phyloP scores from a whole-genome alignment of 2,797 vertebrate species.

The Tauraco hartlaubi region DNA sequence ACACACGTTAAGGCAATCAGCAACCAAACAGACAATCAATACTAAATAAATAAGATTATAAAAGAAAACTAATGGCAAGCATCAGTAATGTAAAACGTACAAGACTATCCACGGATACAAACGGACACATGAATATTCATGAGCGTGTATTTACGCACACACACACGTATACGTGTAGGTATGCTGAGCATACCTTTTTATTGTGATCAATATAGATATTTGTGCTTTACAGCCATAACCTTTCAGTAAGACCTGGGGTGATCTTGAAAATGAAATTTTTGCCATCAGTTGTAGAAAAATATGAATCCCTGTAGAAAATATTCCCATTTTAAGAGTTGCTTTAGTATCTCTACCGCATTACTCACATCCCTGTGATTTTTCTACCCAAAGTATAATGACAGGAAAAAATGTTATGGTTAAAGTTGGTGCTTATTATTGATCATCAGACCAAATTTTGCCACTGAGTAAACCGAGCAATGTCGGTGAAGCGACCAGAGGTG shows the following conservation, averaged over 20 bases:
- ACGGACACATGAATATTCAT: background rate
- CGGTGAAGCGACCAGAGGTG: background rate
- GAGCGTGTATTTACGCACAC: background rate
- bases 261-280: background rate
- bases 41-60: background rate
- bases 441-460: background rate
- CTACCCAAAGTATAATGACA: background rate
- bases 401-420: background rate
- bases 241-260: background rate
- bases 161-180: background rate
- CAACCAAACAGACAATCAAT: background rate
- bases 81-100: background rate
- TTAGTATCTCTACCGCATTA: background rate
- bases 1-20: rapidly evolving
- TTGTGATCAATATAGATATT: background rate
- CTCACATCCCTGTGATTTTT: background rate
- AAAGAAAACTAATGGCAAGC: background rate
- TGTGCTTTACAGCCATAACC: background rate
- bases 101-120: background rate
- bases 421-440: background rate
- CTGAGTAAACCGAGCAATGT: background rate
- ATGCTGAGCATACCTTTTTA: background rate
- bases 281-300: background rate
- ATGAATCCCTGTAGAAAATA: background rate
- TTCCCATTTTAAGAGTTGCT: background rate